Evolutionary conservation across 2,888 invertebrate species (phyloP).

Genomic region (Pseudolycoriella hygida): DNA sequence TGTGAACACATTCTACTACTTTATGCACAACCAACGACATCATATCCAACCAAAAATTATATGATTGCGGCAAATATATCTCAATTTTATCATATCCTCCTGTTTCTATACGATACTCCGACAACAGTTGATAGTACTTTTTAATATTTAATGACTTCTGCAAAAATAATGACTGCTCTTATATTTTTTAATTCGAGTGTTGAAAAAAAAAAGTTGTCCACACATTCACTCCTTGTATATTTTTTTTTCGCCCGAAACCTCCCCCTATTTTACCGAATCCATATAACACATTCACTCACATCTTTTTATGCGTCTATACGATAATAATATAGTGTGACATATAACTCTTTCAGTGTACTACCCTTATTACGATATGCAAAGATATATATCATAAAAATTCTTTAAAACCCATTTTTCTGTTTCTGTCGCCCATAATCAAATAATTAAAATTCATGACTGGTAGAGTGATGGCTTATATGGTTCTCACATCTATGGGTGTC

Average conservation of each 20-base stretch:
- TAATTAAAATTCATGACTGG: constrained; percentile 8
- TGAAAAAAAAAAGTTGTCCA: not conserved
- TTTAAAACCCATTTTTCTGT: constrained; percentile 6
- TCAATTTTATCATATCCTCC: constrained; percentile 1
- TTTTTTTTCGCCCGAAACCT: not conserved
- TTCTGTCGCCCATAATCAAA: constrained; percentile 8
- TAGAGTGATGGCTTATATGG: constrained; percentile 1
- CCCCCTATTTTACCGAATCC: not conserved
- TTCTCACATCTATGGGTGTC: not conserved
- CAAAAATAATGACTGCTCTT: constrained; percentile 3
- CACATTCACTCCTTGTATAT: not conserved
- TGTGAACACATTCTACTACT: no score
- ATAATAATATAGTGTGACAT: no score
- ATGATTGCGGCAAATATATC: constrained; percentile 2
- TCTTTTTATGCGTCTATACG: not conserved
- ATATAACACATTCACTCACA: not conserved
- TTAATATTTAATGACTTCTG: constrained; percentile 3
- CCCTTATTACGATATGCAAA: not conserved
- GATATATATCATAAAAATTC: constrained; percentile 8
- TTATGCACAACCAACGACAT: no score
- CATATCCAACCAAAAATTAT: no score
- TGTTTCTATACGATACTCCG: not conserved
- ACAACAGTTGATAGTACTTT: not conserved
- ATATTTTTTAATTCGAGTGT: not conserved
- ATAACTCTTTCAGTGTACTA: no score